phyloP scores from a whole-genome alignment of 1,140 invertebrate genomes.

The Leptinotarsa defecta region DNA sequence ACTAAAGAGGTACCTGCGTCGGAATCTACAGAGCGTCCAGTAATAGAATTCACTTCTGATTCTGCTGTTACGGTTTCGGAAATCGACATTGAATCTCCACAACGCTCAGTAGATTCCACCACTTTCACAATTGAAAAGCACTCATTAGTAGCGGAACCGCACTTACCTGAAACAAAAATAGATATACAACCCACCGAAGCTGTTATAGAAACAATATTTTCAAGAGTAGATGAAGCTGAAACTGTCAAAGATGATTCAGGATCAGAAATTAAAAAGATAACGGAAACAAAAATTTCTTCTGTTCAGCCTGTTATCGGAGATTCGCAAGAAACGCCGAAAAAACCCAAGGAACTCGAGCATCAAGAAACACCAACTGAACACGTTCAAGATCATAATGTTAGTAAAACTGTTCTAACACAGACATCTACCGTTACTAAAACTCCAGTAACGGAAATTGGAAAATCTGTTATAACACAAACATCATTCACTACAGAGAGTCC shows the following conservation, averaged over 20 bases:
- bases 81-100: neutral
- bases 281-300: too few relatives aligned
- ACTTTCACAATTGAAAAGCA: neutral
- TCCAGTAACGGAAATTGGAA: neutral
- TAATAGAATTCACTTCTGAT: neutral
- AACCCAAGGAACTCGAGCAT: too few relatives aligned
- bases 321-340: too few relatives aligned
- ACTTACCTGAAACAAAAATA: too few relatives aligned
- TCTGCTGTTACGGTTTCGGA: neutral
- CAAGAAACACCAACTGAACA: too few relatives aligned
- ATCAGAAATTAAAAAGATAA: too few relatives aligned
- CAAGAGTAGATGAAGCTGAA: too few relatives aligned
- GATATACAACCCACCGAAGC: too few relatives aligned
- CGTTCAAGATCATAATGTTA: too few relatives aligned
- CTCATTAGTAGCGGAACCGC: neutral
- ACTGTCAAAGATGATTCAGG: too few relatives aligned
- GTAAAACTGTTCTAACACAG: neutral
- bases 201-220: too few relatives aligned
- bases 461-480: neutral
- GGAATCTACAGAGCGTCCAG: neutral
- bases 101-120: constrained; percentile 12
- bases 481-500: neutral
- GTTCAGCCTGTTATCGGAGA: too few relatives aligned
- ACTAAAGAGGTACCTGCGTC: neutral
- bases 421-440: neutral